phyloP scores from a whole-genome alignment of 2,113 vertebrate species.

The Ivindomyrus marchei region DNA sequence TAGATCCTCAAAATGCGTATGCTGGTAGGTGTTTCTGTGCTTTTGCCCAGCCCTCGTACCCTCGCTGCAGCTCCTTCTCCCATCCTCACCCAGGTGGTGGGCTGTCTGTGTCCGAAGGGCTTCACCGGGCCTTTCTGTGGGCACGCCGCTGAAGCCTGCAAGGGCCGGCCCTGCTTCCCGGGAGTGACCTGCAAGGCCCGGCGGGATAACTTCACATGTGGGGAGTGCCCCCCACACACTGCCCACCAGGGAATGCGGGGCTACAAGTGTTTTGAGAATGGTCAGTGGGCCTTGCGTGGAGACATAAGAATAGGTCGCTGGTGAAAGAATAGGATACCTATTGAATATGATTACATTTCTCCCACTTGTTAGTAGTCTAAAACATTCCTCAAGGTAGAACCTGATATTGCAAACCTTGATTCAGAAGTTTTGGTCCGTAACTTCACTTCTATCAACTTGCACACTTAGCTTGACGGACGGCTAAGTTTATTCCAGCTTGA shows the following conservation, averaged over 20 bases:
- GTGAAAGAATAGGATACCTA: not conserved
- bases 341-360: not conserved
- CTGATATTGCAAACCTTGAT: not conserved
- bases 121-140: constrained; percentile 63
- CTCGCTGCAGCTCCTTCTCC: not conserved
- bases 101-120: constrained; percentile 58
- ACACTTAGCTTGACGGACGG: not conserved
- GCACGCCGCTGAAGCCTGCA: constrained; percentile 48
- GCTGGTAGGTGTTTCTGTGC: not conserved
- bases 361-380: not conserved
- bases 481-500: not conserved
- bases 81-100: constrained; percentile 53
- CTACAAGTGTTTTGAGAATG: constrained; percentile 70
- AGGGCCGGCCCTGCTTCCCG: constrained; percentile 61
- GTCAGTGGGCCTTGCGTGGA: constrained; percentile 40
- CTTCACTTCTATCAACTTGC: not conserved
- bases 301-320: not conserved
- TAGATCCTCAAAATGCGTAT: not conserved
- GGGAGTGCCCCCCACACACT: constrained; percentile 52
- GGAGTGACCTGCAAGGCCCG: constrained; percentile 50
- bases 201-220: constrained; percentile 52
- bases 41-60: not conserved
- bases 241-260: constrained; percentile 47
- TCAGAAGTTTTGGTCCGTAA: not conserved
- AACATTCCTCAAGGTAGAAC: not conserved